Conservation (phyloP, 2,797 vertebrate species). For the Gallinago solitaria region DNA sequence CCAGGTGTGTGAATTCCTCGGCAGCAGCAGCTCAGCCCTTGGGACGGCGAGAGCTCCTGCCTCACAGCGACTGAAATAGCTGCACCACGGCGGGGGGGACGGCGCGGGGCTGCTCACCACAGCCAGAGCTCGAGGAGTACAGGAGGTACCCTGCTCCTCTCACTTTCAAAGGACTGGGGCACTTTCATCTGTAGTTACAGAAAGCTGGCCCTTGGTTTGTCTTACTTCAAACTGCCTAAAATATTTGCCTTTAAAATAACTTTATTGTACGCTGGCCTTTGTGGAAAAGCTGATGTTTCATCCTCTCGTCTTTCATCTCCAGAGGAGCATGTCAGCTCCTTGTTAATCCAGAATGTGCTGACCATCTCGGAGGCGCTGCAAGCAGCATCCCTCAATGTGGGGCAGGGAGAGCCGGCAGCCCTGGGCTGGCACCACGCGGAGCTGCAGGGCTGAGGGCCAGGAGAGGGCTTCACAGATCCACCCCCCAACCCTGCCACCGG, state of each 20-base stretch:
- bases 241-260: neutral
- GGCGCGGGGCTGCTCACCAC: neutral
- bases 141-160: neutral
- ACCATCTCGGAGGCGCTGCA: neutral
- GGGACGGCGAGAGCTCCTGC: neutral
- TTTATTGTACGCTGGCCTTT: neutral
- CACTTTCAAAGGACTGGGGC: conserved; percentile 1
- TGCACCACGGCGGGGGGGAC: neutral
- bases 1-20: conserved; percentile 11
- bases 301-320: neutral
- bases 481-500: accelerated
- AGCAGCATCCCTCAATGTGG: neutral
- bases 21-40: neutral
- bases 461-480: neutral
- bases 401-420: neutral
- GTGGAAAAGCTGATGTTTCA: neutral
- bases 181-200: neutral
- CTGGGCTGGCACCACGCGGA: neutral
- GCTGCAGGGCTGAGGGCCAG: neutral
- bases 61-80: neutral
- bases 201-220: neutral
- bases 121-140: neutral
- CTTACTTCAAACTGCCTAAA: neutral
- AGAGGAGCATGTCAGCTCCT: neutral
- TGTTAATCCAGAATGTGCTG: neutral